phyloP scores from a whole-genome alignment of 37 sponge, comb jelly and placozoan genomes.

The Axinella damicornis region DNA sequence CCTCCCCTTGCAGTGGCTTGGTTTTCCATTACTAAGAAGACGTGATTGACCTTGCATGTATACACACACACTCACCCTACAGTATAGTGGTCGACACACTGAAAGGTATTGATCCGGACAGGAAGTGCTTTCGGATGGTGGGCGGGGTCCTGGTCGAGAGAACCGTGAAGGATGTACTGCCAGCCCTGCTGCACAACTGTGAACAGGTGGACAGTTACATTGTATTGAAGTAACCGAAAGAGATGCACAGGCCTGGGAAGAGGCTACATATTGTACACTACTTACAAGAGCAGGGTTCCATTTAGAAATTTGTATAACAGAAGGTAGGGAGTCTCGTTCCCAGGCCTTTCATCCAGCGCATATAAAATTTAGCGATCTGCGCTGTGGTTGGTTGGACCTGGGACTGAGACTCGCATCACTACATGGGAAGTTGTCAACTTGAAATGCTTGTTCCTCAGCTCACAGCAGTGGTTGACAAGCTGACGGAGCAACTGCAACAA shows the following conservation, averaged over 20 bases:
- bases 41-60: too few species aligned
- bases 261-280: background rate
- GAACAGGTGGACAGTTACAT: slow-evolving; percentile 64
- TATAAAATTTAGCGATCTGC: too few species aligned
- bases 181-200: slow-evolving; percentile 76
- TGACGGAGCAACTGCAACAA: slow-evolving; percentile 71
- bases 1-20: background rate
- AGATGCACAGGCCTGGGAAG: background rate
- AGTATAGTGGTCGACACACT: slow-evolving; percentile 87
- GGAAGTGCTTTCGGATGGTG: slow-evolving; percentile 91
- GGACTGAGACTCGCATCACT: too few species aligned
- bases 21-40: too few species aligned
- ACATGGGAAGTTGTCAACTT: background rate
- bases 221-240: too few species aligned
- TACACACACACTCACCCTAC: background rate
- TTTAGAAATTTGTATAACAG: background rate
- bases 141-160: slow-evolving; percentile 96
- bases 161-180: slow-evolving; percentile 90
- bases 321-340: too few species aligned
- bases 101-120: slow-evolving; percentile 70
- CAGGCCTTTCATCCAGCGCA: too few species aligned
- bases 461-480: slow-evolving; percentile 41
- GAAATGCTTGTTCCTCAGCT: too few species aligned
- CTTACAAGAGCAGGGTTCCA: background rate
- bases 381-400: too few species aligned